These are phyloP conservation scores for Mythimna lalbum DNA, from an alignment of 2,888 invertebrate genomes.

Conservation along the genomic window DNA sequence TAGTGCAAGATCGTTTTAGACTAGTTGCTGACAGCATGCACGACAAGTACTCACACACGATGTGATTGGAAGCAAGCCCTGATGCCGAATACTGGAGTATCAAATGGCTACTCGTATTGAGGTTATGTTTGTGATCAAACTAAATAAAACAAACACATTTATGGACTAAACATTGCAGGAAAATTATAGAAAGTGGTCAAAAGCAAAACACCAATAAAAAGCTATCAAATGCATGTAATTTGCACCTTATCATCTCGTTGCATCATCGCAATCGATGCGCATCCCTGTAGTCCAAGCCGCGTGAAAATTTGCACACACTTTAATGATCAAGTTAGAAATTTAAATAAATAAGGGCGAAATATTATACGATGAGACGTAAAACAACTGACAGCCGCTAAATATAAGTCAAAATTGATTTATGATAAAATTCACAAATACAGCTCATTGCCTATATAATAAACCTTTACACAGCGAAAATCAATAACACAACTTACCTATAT, in stretches of 20 bases:
- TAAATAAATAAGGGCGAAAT: conserved; percentile 68
- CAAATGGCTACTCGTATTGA: conserved; percentile 57
- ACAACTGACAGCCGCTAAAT: conserved; percentile 89
- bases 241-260: conserved; percentile 90
- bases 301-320: conserved; percentile 77
- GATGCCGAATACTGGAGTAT: conserved; percentile 6
- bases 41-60: neutral
- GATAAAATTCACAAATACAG: conserved; percentile 64
- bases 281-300: conserved; percentile 83
- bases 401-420: conserved; percentile 77
- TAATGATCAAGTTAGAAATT: conserved; percentile 64
- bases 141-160: conserved; percentile 53
- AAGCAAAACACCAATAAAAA: conserved; percentile 71
- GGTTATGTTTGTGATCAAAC: conserved; percentile 72
- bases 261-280: conserved; percentile 85
- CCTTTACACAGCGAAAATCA: conserved; percentile 19
- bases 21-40: conserved; percentile 30
- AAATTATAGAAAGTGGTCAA: conserved; percentile 60
- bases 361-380: conserved; percentile 82
- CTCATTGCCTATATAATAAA: conserved; percentile 20
- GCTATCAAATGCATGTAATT: conserved; percentile 68
- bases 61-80: conserved; percentile 18
- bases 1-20: conserved; percentile 1
- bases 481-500: conserved; percentile 75
- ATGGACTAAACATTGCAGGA: conserved; percentile 39